phyloP scores from a whole-genome alignment of 1,140 invertebrate genomes.

The Drosophila guanche region DNA sequence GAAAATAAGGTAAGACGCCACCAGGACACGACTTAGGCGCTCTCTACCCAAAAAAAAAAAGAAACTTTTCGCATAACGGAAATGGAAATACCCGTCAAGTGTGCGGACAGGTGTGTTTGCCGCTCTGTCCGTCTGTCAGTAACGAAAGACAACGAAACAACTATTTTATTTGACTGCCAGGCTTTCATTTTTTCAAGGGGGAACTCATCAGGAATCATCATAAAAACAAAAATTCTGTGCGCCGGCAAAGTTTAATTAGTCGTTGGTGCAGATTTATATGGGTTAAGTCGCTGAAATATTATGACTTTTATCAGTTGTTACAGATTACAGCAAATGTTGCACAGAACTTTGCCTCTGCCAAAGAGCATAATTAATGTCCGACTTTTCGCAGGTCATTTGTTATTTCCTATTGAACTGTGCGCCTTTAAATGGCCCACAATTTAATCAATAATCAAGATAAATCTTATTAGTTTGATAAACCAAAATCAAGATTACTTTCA shows the following conservation, averaged over 20 bases:
- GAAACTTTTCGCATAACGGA: constrained; percentile 77
- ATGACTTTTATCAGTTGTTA: constrained; percentile 20
- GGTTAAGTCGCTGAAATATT: constrained; percentile 34
- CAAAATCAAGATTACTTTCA: neutral
- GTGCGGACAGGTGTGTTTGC: constrained; percentile 59
- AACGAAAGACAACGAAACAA: constrained; percentile 57
- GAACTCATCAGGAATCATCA: constrained; percentile 45
- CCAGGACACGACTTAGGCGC: constrained; percentile 26
- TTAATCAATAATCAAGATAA: too few relatives aligned
- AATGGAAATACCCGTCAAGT: constrained; percentile 78
- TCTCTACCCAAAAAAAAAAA: constrained; percentile 16
- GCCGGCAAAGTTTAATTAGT: constrained; percentile 61
- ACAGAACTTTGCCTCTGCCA: neutral
- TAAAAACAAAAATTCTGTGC: constrained; percentile 21
- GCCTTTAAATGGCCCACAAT: too few relatives aligned
- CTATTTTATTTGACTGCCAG: constrained; percentile 76
- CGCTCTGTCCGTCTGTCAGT: neutral
- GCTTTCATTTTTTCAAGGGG: constrained; percentile 31
- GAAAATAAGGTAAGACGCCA: constrained; percentile 5
- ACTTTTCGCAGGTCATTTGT: neutral
- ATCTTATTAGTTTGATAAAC: too few relatives aligned
- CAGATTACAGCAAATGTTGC: constrained; percentile 9
- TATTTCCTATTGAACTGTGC: neutral
- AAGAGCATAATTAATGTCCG: neutral
- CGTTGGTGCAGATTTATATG: constrained; percentile 39